A percentile compares a stretch with the other conserved stretches of the same genome.
phyloP scores from a whole-genome alignment of 2,888 invertebrate species.

The Keiferia lycopersicella region DNA sequence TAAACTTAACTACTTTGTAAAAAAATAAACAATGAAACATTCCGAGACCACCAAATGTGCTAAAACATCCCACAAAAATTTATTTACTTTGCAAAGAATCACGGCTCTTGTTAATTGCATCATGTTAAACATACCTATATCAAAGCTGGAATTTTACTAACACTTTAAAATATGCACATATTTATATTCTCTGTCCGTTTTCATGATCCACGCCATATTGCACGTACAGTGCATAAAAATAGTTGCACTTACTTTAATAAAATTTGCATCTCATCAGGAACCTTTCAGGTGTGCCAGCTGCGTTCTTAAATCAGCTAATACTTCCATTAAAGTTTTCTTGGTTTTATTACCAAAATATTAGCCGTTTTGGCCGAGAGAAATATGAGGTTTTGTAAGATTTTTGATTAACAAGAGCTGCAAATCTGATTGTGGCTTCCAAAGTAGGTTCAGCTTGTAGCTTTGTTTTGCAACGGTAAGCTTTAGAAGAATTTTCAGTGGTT shows the following conservation, averaged over 20 bases:
- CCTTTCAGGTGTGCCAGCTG: conserved; percentile 29
- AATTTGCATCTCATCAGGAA: conserved; percentile 34
- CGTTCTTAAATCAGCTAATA: conserved; percentile 25
- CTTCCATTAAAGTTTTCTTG: conserved; percentile 24
- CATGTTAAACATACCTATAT: neutral
- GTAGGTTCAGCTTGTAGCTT: neutral
- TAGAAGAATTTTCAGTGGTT: too few species aligned
- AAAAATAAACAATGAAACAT: too few species aligned
- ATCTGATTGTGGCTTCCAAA: neutral
- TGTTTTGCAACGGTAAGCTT: too few species aligned
- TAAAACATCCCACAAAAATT: too few species aligned
- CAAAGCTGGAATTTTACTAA: neutral
- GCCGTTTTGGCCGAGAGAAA: neutral
- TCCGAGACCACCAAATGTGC: too few species aligned
- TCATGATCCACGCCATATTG: conserved; percentile 30
- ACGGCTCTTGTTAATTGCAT: too few species aligned
- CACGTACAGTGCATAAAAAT: conserved; percentile 30
- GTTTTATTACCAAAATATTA: conserved; percentile 22
- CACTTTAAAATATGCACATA: conserved; percentile 1
- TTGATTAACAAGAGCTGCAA: neutral
- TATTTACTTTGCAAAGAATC: too few species aligned
- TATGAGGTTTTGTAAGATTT: neutral
- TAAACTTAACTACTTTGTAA: too few species aligned
- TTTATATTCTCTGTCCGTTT: conserved; percentile 27
- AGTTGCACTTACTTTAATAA: conserved; percentile 31